A percentile compares a stretch with the other conserved stretches of the same genome.
Conservation (phyloP, 2,113 vertebrate species). For the Chiloscyllium plagiosum region DNA sequence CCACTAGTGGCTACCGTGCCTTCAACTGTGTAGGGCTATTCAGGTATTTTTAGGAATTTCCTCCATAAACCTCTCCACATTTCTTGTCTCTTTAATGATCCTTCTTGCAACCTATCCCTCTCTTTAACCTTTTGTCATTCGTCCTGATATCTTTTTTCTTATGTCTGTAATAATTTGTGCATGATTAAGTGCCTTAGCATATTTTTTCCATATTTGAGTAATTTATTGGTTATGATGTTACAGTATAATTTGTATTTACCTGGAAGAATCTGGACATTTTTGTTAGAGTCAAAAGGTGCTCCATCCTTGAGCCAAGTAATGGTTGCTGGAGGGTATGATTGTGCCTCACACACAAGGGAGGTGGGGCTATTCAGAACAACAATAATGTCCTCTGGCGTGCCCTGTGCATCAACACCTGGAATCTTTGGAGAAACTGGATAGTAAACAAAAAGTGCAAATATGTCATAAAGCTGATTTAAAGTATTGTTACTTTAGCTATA, state of each 20-base stretch:
- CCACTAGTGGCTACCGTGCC: not conserved
- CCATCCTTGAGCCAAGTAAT: constrained; percentile 91
- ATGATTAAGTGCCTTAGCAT: too few species aligned
- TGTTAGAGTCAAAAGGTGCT: constrained; percentile 66
- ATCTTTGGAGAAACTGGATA: constrained; percentile 81
- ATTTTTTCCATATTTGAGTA: not conserved
- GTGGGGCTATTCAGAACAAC: constrained; percentile 85
- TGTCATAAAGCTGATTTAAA: not conserved
- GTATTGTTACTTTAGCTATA: not conserved
- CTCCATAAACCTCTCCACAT: not conserved
- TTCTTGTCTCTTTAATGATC: too few species aligned
- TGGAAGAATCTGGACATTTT: constrained; percentile 78
- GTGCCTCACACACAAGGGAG: constrained; percentile 82
- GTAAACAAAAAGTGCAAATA: constrained; percentile 36
- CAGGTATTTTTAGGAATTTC: too few species aligned
- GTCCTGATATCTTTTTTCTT: too few species aligned
- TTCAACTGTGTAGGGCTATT: not conserved
- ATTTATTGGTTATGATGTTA: not conserved
- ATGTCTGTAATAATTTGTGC: not conserved
- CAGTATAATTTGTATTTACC: constrained; percentile 55
- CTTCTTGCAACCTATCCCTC: not conserved
- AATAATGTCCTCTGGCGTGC: constrained; percentile 70
- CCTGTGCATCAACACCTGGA: constrained; percentile 58
- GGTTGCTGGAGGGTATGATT: constrained; percentile 82
- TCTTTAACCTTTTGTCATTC: too few species aligned